A percentile compares a stretch with the other conserved stretches of the same genome.
Conservation (phyloP, 1,140 invertebrate genomes). For the Eupristina koningsbergeri region DNA sequence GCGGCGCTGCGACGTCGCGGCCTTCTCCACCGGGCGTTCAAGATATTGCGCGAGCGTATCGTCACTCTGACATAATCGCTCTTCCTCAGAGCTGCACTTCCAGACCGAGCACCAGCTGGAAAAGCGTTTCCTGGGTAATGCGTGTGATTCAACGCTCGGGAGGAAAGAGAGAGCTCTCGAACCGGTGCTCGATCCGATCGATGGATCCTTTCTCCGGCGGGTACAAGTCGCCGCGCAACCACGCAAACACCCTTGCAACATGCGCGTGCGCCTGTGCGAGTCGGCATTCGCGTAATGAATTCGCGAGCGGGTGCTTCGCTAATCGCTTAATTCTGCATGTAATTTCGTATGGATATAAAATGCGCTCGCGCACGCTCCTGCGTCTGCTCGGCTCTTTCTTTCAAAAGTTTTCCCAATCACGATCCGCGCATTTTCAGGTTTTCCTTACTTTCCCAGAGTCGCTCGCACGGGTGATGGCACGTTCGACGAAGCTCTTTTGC, state of each 20-base stretch:
- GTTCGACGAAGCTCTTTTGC: background rate
- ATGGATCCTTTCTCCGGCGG: background rate
- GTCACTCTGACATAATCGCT: background rate
- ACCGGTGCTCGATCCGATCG: background rate
- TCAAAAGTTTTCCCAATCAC: background rate
- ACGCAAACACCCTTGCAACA: too few species aligned
- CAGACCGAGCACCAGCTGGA: background rate
- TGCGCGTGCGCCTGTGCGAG: background rate
- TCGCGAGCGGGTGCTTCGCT: background rate
- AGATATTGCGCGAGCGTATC: background rate
- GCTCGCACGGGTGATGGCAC: background rate
- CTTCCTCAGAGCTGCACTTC: background rate
- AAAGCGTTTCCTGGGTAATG: background rate
- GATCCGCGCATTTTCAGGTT: background rate
- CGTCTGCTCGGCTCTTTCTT: background rate
- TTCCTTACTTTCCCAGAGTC: background rate
- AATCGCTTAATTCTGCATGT: slow-evolving; percentile 36
- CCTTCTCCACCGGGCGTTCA: background rate
- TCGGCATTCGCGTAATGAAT: slow-evolving; percentile 12
- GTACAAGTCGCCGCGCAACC: too few species aligned
- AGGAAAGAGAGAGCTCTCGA: too few species aligned
- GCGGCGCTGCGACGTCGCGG: background rate
- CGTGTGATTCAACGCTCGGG: background rate
- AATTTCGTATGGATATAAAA: background rate
- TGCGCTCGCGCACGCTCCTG: background rate